Evolutionary conservation across 1,140 invertebrate species (phyloP).

Genomic region (Pogonomyrmex californicus): DNA sequence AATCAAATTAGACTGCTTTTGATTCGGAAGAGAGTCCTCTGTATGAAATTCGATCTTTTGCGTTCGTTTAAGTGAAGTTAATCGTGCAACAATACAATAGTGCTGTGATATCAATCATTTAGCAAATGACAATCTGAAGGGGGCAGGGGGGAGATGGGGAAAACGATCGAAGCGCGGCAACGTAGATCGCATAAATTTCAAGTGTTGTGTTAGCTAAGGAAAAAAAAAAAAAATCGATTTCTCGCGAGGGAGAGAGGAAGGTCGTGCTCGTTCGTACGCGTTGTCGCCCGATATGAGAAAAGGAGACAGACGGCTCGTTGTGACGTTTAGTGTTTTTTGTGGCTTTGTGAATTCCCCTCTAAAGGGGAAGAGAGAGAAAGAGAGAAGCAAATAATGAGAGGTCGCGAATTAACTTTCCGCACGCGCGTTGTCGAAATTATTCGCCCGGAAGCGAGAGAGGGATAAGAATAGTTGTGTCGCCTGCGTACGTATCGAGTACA

Average conservation of each 20-base stretch:
- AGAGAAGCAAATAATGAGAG: neutral
- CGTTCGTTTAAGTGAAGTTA: slow-evolving; percentile 68
- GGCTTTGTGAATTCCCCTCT: slow-evolving; percentile 55
- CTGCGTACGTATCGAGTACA: slow-evolving; percentile 33
- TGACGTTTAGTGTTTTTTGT: slow-evolving; percentile 70
- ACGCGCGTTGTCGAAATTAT: slow-evolving; percentile 38
- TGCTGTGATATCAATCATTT: slow-evolving; percentile 65
- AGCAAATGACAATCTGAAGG: slow-evolving; percentile 34
- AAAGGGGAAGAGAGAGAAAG: neutral
- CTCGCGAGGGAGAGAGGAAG: slow-evolving; percentile 21
- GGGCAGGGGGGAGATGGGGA: neutral
- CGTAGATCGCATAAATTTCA: slow-evolving; percentile 33
- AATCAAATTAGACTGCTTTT: slow-evolving; percentile 25
- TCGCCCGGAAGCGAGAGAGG: neutral
- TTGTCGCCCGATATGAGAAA: slow-evolving; percentile 14
- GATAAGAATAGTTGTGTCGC: slow-evolving; percentile 22
- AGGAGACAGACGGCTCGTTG: slow-evolving; percentile 27
- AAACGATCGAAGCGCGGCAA: neutral
- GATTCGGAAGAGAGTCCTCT: slow-evolving; percentile 35
- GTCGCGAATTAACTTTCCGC: slow-evolving; percentile 9
- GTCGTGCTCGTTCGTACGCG: neutral
- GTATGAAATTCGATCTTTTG: slow-evolving; percentile 39
- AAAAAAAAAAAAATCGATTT: slow-evolving; percentile 38
- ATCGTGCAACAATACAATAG: slow-evolving; percentile 69
- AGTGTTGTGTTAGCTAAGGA: slow-evolving; percentile 52